Conservation (phyloP, 2,888 invertebrate species). For the Drosophila paramelanica region DNA sequence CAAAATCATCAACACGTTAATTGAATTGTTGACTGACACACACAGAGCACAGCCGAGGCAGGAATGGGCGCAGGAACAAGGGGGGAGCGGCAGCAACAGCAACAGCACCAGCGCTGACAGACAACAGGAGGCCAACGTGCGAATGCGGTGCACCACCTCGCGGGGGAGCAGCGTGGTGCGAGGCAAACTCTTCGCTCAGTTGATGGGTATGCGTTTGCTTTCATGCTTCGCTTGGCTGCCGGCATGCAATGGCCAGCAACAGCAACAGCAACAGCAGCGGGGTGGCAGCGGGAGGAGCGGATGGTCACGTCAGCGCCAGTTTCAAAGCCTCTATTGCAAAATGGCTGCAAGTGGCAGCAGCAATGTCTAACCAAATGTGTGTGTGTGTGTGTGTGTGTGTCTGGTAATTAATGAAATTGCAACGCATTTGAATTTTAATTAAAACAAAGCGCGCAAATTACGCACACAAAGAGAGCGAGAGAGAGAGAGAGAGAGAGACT, state of each 20-base stretch:
- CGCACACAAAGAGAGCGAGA: constrained; percentile 35
- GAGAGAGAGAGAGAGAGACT: neutral
- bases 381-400: constrained; percentile 30
- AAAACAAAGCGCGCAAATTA: constrained; percentile 81
- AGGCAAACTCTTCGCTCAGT: constrained; percentile 36
- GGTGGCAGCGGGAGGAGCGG: neutral
- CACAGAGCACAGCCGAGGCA: constrained; percentile 39
- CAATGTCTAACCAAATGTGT: constrained; percentile 38
- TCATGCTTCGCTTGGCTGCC: constrained; percentile 70
- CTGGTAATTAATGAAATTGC: constrained; percentile 83
- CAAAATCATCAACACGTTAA: constrained; percentile 83
- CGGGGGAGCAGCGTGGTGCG: neutral
- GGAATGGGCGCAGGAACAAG: neutral
- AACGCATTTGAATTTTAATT: constrained; percentile 83
- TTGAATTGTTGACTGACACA: constrained; percentile 83
- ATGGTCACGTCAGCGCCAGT: constrained; percentile 69
- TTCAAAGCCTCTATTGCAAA: constrained; percentile 69
- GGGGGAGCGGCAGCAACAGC: neutral
- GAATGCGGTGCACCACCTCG: constrained; percentile 47
- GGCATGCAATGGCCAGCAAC: constrained; percentile 72
- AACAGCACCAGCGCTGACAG: neutral
- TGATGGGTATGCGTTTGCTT: constrained; percentile 75
- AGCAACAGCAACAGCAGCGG: constrained; percentile 13
- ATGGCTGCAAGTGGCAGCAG: constrained; percentile 70
- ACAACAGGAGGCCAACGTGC: constrained; percentile 33